Base-by-base conservation (phyloP, 2,888 invertebrate species). In the Drosophila vallismaia region DNA sequence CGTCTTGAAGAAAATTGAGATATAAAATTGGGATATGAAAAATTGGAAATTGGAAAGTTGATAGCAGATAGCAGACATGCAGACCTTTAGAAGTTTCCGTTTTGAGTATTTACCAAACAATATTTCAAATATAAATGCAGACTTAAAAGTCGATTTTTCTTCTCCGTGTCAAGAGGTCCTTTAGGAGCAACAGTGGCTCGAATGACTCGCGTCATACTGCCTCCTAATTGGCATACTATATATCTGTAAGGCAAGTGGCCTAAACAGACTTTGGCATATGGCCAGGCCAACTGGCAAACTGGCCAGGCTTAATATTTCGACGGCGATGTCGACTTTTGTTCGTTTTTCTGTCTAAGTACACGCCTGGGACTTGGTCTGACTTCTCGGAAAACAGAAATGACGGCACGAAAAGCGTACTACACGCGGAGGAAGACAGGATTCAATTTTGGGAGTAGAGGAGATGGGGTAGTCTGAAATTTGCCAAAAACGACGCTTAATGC, bases 291-390 rank as follows among this genome's bases (percentile, higher is more conserved):
- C 58, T 54, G 50, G 19, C 19, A 29, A 26, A 24, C 58, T 54
- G 58, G 52, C 48, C 53, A 40, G 50, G 71, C 51, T 67, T 83
- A 70, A 77, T 79, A 77, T 80, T 79, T 80, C 75, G 71, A 40
- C 31, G 49, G 10, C 28, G 19, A 19, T 19, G 19, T 19, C 19
- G 19, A 19, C 19, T 19, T 58, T 58, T 19, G 31, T 10, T 48
- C 59, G 46, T 36, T 45, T 69, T 58, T 42, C 58, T 56, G 49
- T 64, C 50, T 50, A 83, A 86, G 80, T 72, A 86, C 86, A 74
- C 85, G 57, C 70, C 60, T 51, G 87, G 79, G 83, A 83, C 76
- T 82, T 80, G 48, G 53, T 50, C 71, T 59, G 70, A 60, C 74
- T 28, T 42, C 28, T 28, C 6, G 28, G 28, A 3, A 50, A 45